These are phyloP conservation scores for Hirtodrosophila alboralis DNA, from an alignment of 2,888 invertebrate genomes.

Conservation along the genomic window DNA sequence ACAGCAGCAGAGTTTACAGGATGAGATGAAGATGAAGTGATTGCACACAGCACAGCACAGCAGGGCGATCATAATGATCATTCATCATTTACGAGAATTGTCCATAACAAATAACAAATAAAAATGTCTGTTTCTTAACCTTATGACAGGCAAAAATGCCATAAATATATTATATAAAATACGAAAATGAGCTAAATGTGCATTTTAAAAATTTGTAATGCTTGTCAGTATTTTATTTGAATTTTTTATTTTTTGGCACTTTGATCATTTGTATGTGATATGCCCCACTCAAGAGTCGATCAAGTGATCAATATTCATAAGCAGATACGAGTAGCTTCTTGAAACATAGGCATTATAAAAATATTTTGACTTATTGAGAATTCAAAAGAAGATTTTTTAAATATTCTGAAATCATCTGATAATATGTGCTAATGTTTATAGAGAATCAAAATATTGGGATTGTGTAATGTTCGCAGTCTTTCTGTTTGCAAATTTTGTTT, in stretches of 20 bases:
- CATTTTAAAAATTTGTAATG: constrained; percentile 60
- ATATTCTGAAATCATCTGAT: too few relatives aligned
- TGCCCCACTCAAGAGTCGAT: constrained; percentile 15
- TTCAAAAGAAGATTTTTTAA: too few relatives aligned
- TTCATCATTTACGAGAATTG: constrained; percentile 62
- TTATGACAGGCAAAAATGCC: constrained; percentile 55
- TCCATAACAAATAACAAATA: constrained; percentile 63
- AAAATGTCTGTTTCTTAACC: constrained; percentile 69
- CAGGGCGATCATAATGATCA: constrained; percentile 64
- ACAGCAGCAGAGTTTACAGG: constrained; percentile 51
- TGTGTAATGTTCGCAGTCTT: too few relatives aligned
- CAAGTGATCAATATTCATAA: constrained; percentile 40
- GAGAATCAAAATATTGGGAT: too few relatives aligned
- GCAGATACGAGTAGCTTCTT: too few relatives aligned
- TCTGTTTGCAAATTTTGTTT: too few relatives aligned
- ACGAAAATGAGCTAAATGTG: constrained; percentile 32
- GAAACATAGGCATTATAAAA: too few relatives aligned
- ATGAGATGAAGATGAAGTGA: constrained; percentile 48
- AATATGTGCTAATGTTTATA: too few relatives aligned
- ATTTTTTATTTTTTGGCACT: too few relatives aligned
- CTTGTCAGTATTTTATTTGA: constrained; percentile 45
- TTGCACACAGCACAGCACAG: constrained; percentile 47
- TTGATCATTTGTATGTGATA: constrained; percentile 8
- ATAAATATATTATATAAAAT: constrained; percentile 51
- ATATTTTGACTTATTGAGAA: too few relatives aligned